phyloP scores from a whole-genome alignment of 2,113 vertebrate genomes.

The Cairina moschata region DNA sequence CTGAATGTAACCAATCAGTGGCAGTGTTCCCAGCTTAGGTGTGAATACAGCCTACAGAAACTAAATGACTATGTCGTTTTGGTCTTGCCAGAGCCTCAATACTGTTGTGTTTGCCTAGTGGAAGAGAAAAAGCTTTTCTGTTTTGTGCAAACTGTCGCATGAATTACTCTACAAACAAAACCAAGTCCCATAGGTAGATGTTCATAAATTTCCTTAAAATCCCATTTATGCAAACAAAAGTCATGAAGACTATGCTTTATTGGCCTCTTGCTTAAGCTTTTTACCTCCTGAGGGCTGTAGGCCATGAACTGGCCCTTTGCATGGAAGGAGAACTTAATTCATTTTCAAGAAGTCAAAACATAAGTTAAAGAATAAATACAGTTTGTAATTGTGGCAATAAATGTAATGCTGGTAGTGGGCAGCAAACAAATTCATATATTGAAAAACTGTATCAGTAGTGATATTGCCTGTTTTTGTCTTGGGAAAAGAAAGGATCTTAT shows the following conservation, averaged over 20 bases:
- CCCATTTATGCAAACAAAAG: background rate
- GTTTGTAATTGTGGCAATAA: background rate
- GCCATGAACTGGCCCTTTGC: background rate
- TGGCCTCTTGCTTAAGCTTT: background rate
- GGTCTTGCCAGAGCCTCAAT: background rate
- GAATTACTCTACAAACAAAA: background rate
- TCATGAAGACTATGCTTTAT: background rate
- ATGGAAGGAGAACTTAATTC: background rate
- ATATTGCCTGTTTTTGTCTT: background rate
- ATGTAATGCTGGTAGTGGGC: background rate
- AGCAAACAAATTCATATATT: background rate
- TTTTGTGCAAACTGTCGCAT: background rate
- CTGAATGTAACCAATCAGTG: background rate
- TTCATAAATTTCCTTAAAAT: background rate
- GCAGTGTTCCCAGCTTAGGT: conserved; percentile 17
- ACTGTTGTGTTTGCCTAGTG: background rate
- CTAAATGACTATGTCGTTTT: background rate
- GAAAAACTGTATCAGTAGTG: background rate
- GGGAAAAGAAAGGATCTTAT: background rate
- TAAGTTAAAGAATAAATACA: background rate
- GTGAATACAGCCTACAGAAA: background rate
- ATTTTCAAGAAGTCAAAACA: background rate
- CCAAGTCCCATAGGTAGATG: background rate
- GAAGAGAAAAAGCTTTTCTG: background rate
- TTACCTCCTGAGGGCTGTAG: background rate